A percentile compares a stretch with the other conserved stretches of the same genome.
phyloP scores from a whole-genome alignment of 2,888 invertebrate species.

The Palloptera scutellata region DNA sequence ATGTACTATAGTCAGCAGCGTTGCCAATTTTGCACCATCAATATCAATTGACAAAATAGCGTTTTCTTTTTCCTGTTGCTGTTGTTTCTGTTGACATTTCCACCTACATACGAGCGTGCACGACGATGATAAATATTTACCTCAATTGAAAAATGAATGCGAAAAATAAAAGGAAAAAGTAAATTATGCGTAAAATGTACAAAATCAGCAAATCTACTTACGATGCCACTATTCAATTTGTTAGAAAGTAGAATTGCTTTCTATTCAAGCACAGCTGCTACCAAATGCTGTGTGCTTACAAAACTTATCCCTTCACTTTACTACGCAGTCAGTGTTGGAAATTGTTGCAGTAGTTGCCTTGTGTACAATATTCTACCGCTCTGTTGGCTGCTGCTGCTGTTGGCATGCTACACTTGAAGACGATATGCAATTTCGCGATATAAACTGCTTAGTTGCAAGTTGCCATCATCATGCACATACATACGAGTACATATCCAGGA shows the following conservation, averaged over 20 bases:
- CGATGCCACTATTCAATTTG: conserved; percentile 12
- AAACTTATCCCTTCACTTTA: background rate
- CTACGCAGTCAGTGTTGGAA: background rate
- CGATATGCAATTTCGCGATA: background rate
- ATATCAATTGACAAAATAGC: too few species aligned
- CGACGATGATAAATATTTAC: too few species aligned
- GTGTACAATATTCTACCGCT: too few species aligned
- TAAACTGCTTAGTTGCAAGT: background rate
- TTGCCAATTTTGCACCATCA: too few species aligned
- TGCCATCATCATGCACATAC: background rate
- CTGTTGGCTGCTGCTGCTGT: background rate
- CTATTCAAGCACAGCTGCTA: background rate
- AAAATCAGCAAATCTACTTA: background rate
- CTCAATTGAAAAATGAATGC: background rate
- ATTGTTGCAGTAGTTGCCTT: background rate
- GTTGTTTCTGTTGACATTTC: too few species aligned
- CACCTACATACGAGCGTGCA: too few species aligned
- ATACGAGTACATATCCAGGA: too few species aligned
- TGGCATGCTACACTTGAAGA: background rate
- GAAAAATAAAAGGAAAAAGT: background rate
- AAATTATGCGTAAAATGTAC: background rate
- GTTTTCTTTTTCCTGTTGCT: too few species aligned
- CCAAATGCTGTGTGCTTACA: background rate
- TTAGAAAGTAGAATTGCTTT: conserved; percentile 8
- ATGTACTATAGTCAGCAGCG: too few species aligned